phyloP scores from a whole-genome alignment of 2,888 invertebrate genomes.

The Drosophila ezoana region DNA sequence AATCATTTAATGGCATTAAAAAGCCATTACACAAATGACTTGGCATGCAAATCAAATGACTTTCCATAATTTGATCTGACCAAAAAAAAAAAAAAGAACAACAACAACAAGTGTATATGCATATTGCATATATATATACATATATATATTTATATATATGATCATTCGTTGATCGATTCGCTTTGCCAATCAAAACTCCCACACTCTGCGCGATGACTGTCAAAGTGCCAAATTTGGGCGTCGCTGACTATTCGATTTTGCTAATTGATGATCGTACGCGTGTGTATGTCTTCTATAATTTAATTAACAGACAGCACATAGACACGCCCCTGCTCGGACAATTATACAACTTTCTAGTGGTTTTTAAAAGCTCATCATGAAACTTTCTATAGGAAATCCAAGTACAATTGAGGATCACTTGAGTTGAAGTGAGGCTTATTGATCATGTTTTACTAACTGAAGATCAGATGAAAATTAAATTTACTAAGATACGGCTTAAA shows the following conservation, averaged over 20 bases:
- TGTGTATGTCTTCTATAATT: constrained; percentile 32
- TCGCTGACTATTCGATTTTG: constrained; percentile 22
- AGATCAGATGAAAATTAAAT: too few species aligned
- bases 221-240: constrained; percentile 52
- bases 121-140: constrained; percentile 14
- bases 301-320: constrained; percentile 43
- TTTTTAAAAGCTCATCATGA: constrained; percentile 8
- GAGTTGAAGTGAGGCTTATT: not conserved
- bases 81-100: constrained; percentile 12
- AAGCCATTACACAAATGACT: constrained; percentile 75
- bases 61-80: constrained; percentile 50
- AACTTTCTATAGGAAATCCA: constrained; percentile 28
- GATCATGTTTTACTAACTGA: not conserved
- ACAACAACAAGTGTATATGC: constrained; percentile 26
- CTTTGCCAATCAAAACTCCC: constrained; percentile 51
- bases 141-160: constrained; percentile 14
- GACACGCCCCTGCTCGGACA: constrained; percentile 8
- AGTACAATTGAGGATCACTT: not conserved
- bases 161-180: constrained; percentile 48
- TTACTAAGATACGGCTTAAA: too few species aligned
- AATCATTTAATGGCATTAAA: constrained; percentile 70
- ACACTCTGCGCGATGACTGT: constrained; percentile 48
- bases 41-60: constrained; percentile 58
- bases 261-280: constrained; percentile 49
- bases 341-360: constrained; percentile 27